phyloP scores from a whole-genome alignment of 2,888 invertebrate species.

The Drosophila fulvimacula region DNA sequence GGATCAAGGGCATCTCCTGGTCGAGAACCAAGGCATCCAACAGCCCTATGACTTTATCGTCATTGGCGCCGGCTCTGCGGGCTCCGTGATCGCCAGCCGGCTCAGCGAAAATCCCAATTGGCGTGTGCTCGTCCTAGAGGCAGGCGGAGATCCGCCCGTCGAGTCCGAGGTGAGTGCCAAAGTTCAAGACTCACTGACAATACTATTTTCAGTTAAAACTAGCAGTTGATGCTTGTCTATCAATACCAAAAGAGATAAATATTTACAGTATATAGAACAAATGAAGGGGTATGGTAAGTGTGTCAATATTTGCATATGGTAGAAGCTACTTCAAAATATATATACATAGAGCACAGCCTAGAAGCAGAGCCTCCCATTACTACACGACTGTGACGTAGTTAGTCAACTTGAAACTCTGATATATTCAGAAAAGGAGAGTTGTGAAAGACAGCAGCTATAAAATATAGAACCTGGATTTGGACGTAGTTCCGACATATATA shows the following conservation, averaged over 20 bases:
- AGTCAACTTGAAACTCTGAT: too few relatives aligned
- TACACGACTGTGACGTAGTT: too few relatives aligned
- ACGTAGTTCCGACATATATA: too few relatives aligned
- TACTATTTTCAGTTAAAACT: background rate
- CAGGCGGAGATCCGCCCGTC: slow-evolving; percentile 85
- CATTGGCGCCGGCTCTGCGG: slow-evolving; percentile 86
- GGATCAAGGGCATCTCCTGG: slow-evolving; percentile 83
- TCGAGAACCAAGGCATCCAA: slow-evolving; percentile 26
- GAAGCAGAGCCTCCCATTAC: too few relatives aligned
- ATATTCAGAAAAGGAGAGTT: too few relatives aligned
- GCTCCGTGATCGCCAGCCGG: slow-evolving; percentile 85
- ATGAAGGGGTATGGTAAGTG: background rate
- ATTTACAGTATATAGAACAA: background rate
- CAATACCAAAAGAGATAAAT: background rate
- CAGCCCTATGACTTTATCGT: slow-evolving; percentile 85
- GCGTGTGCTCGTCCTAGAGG: slow-evolving; percentile 85
- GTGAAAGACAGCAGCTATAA: too few relatives aligned
- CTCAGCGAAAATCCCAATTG: slow-evolving; percentile 85
- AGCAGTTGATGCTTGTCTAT: background rate
- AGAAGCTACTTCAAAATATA: too few relatives aligned
- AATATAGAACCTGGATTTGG: too few relatives aligned
- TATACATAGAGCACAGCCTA: too few relatives aligned
- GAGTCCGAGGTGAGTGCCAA: slow-evolving; percentile 80
- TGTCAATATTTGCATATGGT: slow-evolving; percentile 3
- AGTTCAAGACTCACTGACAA: background rate